Base-by-base conservation (phyloP, 1,140 invertebrate genomes). In the Manduca sexta region DNA sequence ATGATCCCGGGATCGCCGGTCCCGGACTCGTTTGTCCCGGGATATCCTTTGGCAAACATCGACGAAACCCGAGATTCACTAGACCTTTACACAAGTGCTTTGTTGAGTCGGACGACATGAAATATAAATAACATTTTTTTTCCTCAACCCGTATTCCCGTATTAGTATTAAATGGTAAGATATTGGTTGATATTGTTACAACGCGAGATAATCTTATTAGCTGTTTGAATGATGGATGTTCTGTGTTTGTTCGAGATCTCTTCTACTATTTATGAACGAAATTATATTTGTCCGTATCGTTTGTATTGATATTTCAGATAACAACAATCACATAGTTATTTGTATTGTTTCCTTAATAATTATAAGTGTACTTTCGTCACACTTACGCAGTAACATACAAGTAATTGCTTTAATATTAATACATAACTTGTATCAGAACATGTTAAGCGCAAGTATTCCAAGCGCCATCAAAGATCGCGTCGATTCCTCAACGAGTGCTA, bases 41-140 rank as follows among this genome's bases (percentile, higher is more conserved):
- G 66, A 74, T 80, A 76, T 81, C 77, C 80, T 72, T 72, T 69
- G 64, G 70, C 73, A 84, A 84, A 80, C 76, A 79, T 73, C 72
- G 68, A 60, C 70, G 62, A 69, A 79, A 77, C 68, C 78, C 78
- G 70, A 75, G 73, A 78, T 80, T 78, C 73, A 77, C 76, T 75
- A 75, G 74, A 76, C 74, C 77, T 77, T 74, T 72, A 69, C 69
- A 73, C 69, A 62, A 75, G 74, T 69, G 71, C 74, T 75, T 74
- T 73, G 70, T 71, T 52, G 69, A 77, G 56, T 59, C 62, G 56
- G 40, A 52, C 60, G 59, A 60, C 55, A 68, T 69, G 71, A 75
- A 74, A 75, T 71, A 73, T 74, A 77, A 77, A 76, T 74, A 77
- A 64, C 64, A 66, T 65, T 74, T 64, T 65, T 63, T 57, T 49